Evolutionary conservation across 1,140 invertebrate species (phyloP), one percentile per base, ranked within the genome.

Genomic region (Drosophila tani): DNA sequence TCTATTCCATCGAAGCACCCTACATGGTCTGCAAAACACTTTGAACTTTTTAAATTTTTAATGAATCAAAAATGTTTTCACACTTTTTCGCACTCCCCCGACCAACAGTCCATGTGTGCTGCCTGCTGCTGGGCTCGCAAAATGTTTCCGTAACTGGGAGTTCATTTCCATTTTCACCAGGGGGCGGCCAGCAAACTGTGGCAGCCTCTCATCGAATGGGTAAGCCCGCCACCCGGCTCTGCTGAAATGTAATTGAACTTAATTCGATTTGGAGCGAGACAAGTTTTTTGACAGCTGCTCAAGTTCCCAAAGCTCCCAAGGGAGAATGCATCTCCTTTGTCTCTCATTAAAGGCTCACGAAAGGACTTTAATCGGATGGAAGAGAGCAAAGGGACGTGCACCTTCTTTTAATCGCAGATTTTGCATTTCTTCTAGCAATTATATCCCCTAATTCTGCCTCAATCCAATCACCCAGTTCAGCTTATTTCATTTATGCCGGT

Each of bases 41-140:
- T 91, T 91, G 87, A 91, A 91, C 87, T 91, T 87, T 91, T 88
- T 91, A 83, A 91, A 91, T 91, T 91, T 91, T 91, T 91, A 91
- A 91, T 91, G 87, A 91, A 91, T 91, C 87, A 87, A 86, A 91
- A 90, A 91, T 83, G 82, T 91, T 91, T 91, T 91, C 87, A 91
- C 85, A 90, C 85, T 75, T 88, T 90, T 90, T 76, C 69, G 70
- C 81, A 79, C 58, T 82, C 51, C 71, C 73, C 45, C 43, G 17
- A 35, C 49, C 46, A 38, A n/a, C 8, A 57, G n/a, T 49, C 40
- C 45, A 43, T 47, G 55, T 59, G 60, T 80, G 49, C 38, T 41
- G 65, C 46, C 50, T 43, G 32, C 49, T 67, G 24, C 45, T 21
- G 65, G 38, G 62, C 32, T 45, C 29, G 60, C 27, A 63, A 75